Percentiles rank a stretch among this genome's conserved stretches.
phyloP scores from a whole-genome alignment of 2,113 vertebrate genomes.

The Eidolon helvum region DNA sequence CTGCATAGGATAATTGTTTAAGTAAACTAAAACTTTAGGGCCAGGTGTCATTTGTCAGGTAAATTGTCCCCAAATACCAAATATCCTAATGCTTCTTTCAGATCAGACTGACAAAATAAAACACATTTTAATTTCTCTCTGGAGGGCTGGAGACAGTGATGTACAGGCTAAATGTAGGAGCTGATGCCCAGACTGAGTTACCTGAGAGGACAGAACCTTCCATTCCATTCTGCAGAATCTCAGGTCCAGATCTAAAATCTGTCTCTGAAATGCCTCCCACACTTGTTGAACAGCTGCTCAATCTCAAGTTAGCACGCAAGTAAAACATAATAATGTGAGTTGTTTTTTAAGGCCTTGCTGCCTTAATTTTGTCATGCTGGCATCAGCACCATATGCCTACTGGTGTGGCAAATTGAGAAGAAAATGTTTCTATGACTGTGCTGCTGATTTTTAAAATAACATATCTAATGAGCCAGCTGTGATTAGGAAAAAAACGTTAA shows the following conservation, averaged over 20 bases:
- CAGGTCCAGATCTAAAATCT: not conserved
- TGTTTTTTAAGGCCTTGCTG: slow-evolving; percentile 19
- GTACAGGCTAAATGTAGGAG: not conserved
- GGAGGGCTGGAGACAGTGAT: not conserved
- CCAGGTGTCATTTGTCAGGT: not conserved
- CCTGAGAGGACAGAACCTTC: not conserved
- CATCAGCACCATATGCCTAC: slow-evolving; percentile 52
- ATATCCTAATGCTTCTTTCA: not conserved
- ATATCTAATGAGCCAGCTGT: slow-evolving; percentile 69
- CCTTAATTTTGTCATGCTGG: slow-evolving; percentile 31
- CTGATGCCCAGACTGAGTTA: not conserved
- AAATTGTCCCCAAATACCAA: not conserved
- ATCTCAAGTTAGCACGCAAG: slow-evolving; percentile 42
- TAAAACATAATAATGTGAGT: slow-evolving; percentile 23
- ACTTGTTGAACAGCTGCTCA: slow-evolving; percentile 47
- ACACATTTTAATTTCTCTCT: not conserved
- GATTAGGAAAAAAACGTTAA: slow-evolving; percentile 7
- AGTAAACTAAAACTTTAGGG: not conserved
- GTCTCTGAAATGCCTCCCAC: slow-evolving; percentile 31
- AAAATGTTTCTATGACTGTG: slow-evolving; percentile 66
- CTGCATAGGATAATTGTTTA: not conserved
- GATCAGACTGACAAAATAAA: not conserved
- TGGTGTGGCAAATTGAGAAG: slow-evolving; percentile 40
- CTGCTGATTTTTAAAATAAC: slow-evolving; percentile 65
- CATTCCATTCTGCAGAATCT: not conserved